These are phyloP conservation scores for Glyphotaelius pellucidus DNA, from an alignment of 2,888 invertebrate genomes.

Conservation along the genomic window DNA sequence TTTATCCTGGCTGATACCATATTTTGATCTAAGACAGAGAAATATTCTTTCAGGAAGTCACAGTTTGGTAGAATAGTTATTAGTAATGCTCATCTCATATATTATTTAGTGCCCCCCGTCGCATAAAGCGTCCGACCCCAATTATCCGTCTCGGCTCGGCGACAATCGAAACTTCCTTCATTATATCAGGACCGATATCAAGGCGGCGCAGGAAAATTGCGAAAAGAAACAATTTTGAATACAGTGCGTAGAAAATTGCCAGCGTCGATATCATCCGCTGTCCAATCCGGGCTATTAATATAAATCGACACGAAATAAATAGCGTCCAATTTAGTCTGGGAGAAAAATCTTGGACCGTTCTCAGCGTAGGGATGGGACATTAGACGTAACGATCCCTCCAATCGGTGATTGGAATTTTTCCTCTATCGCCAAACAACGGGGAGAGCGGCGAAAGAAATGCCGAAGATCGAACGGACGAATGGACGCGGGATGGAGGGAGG, in stretches of 20 bases:
- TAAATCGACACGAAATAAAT: slow-evolving; percentile 63
- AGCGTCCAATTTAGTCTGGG: slow-evolving; percentile 59
- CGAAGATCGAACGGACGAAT: slow-evolving; percentile 49
- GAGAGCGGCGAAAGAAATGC: slow-evolving; percentile 52
- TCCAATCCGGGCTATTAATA: slow-evolving; percentile 58
- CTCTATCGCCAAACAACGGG: slow-evolving; percentile 57
- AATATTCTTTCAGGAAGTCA: background rate
- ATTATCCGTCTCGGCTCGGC: slow-evolving; percentile 41
- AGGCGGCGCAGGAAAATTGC: slow-evolving; percentile 32
- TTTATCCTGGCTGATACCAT: background rate
- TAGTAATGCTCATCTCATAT: slow-evolving; percentile 9
- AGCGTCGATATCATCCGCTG: slow-evolving; percentile 45
- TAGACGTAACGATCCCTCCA: slow-evolving; percentile 65
- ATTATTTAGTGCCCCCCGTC: slow-evolving; percentile 30
- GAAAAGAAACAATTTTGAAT: slow-evolving; percentile 53
- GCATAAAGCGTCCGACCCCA: slow-evolving; percentile 46
- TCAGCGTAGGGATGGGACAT: slow-evolving; percentile 57
- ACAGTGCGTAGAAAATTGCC: slow-evolving; percentile 52
- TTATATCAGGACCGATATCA: slow-evolving; percentile 33
- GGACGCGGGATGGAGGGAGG: slow-evolving; percentile 29
- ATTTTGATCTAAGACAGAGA: background rate
- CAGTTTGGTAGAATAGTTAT: background rate
- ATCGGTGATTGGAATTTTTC: slow-evolving; percentile 67
- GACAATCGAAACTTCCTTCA: slow-evolving; percentile 44
- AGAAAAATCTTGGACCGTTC: slow-evolving; percentile 50